Conservation (phyloP, 2,113 vertebrate genomes). For the Rhinolophus sinicus region DNA sequence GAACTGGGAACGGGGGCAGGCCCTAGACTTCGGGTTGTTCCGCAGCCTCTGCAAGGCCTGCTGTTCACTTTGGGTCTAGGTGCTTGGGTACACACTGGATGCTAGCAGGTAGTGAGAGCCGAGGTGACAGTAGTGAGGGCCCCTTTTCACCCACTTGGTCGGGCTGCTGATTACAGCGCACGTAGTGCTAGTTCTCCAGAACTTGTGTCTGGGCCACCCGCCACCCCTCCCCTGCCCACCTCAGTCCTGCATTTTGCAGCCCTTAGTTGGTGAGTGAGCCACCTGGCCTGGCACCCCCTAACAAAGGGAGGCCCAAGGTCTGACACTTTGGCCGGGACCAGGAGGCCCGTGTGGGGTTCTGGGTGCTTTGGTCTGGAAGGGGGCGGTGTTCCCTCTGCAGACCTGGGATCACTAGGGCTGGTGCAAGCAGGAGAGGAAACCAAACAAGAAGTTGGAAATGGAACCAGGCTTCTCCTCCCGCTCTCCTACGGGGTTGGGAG, state of each 20-base stretch:
- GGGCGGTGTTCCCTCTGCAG: neutral
- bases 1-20: neutral
- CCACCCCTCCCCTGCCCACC: neutral
- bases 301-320: neutral
- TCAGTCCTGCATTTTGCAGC: neutral
- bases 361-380: neutral
- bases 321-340: neutral
- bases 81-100: neutral
- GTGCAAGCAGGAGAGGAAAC: neutral
- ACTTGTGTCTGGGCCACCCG: neutral
- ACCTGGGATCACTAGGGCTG: neutral
- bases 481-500: neutral
- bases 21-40: neutral
- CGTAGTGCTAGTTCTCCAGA: accelerated
- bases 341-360: neutral
- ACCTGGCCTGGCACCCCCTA: neutral
- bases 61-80: neutral
- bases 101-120: neutral
- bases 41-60: neutral
- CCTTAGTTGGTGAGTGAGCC: too few species aligned
- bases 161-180: neutral
- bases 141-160: neutral
- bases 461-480: neutral
- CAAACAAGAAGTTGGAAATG: neutral
- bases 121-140: neutral